Conservation (phyloP, 2,113 vertebrate genomes). For the Miniopterus natalensis region DNA sequence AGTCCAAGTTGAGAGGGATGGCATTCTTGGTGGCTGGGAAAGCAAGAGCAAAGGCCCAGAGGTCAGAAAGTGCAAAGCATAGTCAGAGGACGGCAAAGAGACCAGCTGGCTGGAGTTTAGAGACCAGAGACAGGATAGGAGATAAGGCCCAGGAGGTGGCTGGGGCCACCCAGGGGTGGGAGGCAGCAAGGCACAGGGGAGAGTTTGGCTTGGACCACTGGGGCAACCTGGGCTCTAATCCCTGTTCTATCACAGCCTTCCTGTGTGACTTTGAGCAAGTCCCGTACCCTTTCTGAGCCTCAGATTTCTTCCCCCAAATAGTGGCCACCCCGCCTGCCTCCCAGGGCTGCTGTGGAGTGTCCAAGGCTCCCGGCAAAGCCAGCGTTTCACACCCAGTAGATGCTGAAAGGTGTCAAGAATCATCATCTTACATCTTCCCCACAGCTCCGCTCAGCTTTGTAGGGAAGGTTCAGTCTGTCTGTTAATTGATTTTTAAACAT, state of each 20-base stretch:
- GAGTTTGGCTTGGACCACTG: background rate
- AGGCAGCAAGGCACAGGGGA: background rate
- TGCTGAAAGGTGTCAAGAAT: background rate
- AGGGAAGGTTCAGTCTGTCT: background rate
- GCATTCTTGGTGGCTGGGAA: background rate
- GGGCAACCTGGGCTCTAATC: background rate
- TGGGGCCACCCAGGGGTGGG: too few species aligned
- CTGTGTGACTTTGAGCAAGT: background rate
- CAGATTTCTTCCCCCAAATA: background rate
- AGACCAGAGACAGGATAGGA: background rate
- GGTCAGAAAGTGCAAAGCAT: background rate
- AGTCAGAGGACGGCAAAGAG: background rate
- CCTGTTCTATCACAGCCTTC: background rate
- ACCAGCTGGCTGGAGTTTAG: background rate
- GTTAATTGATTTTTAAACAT: background rate
- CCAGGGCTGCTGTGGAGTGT: background rate
- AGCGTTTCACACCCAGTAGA: background rate
- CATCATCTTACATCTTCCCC: background rate
- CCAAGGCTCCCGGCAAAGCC: background rate
- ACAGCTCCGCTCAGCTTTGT: background rate
- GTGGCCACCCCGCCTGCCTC: background rate
- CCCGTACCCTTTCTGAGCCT: background rate
- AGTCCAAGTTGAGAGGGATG: background rate
- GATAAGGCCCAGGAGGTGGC: background rate
- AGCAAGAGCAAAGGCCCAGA: background rate